phyloP scores from a whole-genome alignment of 2,113 vertebrate genomes.

The Stigmatopora argus region DNA sequence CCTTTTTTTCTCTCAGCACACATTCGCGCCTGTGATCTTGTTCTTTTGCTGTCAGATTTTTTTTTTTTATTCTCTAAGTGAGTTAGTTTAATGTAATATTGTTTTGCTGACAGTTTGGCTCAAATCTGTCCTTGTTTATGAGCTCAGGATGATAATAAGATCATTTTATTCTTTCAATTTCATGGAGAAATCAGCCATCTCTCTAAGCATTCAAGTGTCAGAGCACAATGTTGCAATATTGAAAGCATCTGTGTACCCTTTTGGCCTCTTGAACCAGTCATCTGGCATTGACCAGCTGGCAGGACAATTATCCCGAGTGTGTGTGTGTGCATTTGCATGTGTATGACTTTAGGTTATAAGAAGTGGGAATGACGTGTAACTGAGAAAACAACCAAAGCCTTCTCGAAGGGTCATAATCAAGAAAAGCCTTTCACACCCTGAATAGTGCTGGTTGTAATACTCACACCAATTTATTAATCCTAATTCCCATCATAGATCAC shows the following conservation, averaged over 20 bases:
- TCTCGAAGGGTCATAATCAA: not conserved
- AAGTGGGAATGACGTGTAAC: slow-evolving; percentile 29
- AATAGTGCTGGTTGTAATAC: not conserved
- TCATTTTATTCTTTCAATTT: not conserved
- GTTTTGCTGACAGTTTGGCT: not conserved
- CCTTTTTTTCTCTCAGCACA: slow-evolving; percentile 31
- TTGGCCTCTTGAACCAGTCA: slow-evolving; percentile 44
- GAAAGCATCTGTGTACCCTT: slow-evolving; percentile 44
- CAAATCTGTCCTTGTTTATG: not conserved
- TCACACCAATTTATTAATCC: not conserved
- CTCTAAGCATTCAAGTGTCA: slow-evolving; percentile 5
- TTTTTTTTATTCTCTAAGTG: not conserved
- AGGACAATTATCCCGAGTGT: slow-evolving; percentile 38
- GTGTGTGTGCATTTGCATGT: slow-evolving; percentile 26
- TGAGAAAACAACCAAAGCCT: slow-evolving; percentile 23
- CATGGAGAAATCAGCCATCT: not conserved
- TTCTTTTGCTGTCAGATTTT: slow-evolving; percentile 15
- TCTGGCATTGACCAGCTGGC: slow-evolving; percentile 54
- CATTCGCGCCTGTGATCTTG: slow-evolving; percentile 22
- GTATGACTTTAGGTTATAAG: slow-evolving; percentile 16
- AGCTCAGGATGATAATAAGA: no score
- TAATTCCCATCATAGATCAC: not conserved
- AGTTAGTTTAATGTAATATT: not conserved
- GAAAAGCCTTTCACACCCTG: not conserved
- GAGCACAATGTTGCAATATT: slow-evolving; percentile 42